Evolutionary conservation across 2,888 invertebrate genomes (phyloP).

Genomic region (Pammene aurita): DNA sequence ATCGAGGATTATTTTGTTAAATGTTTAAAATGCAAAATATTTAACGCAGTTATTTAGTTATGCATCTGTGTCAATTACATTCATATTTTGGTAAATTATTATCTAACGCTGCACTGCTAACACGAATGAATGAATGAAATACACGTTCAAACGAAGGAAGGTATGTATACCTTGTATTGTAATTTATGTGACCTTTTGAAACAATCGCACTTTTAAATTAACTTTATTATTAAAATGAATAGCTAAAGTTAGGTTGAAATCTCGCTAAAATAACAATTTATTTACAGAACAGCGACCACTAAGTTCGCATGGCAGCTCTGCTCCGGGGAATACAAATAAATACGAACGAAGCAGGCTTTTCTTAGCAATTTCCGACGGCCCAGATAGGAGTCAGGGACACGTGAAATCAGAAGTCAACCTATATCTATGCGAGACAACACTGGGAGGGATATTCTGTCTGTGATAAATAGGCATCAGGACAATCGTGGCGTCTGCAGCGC

Average conservation of each 20-base stretch:
- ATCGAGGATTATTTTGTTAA: background rate
- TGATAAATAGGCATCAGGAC: constrained; percentile 37
- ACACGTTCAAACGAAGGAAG: background rate
- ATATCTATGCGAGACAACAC: constrained; percentile 71
- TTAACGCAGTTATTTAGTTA: background rate
- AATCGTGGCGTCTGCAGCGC: constrained; percentile 28
- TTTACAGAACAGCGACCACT: constrained; percentile 53
- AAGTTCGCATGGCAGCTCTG: constrained; percentile 53
- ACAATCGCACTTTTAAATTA: background rate
- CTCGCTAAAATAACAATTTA: constrained; percentile 59
- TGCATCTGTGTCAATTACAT: background rate
- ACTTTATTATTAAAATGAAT: constrained; percentile 13
- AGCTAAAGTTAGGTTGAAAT: constrained; percentile 40
- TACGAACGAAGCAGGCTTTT: constrained; percentile 66
- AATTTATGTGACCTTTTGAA: background rate
- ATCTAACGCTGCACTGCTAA: background rate
- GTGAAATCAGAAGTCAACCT: constrained; percentile 77
- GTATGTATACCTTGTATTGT: too few relatives aligned
- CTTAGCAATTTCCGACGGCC: constrained; percentile 72
- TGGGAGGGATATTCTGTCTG: constrained; percentile 41
- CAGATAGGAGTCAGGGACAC: constrained; percentile 67
- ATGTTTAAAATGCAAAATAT: background rate
- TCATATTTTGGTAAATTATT: background rate
- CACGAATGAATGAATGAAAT: background rate
- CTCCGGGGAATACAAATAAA: constrained; percentile 70